Base-by-base conservation (phyloP, 2,888 invertebrate species). In the Apodemia duryi region DNA sequence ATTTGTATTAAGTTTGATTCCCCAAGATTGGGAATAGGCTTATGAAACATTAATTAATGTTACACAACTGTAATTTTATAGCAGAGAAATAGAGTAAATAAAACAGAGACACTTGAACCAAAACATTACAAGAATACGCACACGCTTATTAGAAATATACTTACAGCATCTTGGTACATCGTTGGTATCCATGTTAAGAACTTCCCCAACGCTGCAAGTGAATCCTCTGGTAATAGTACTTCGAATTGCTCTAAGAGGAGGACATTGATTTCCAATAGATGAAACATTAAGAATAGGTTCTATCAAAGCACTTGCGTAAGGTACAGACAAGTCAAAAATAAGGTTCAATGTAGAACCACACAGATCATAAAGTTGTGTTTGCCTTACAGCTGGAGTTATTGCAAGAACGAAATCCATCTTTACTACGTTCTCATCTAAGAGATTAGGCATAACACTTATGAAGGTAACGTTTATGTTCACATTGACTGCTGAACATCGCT, bases 401-500 rank as follows among this genome's bases (percentile, higher is more conserved):
- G 96, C 96, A 21, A 98, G 86, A 11, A 98, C 95, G 73, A 97
- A 98, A 85, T 97, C 97, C 92, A 98, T 96, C 85, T 96, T 96
- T 0, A 98, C 95, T 4, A 97, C 95, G 80, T 98, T 98, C 82
- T 97, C 97, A 77, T 97, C 97, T 1, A 97, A 78, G 13, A 97
- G 88, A 64, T 93, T 93, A n/a, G 97, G 96, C 77, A 95, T 93
- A 0, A 97, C 95, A 73, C 96, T 95, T 0, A 98, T 93, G 76
- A 98, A 97, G 0, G 97, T 96, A 0, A 98, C 98, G 77, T 98
- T 98, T 93, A 98, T 98, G 80, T 97, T 97, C 0, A 98, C 97
- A 76, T 98, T 98, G 62, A 98, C 97, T 4, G 97, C 97, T 0
- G 98, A 98, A 83, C 98, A 99, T 73, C 98, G 95, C 79, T 97